A percentile compares a stretch with the other conserved stretches of the same genome.
Conservation (phyloP, 2,113 vertebrate genomes). For the Corydoras sp. region DNA sequence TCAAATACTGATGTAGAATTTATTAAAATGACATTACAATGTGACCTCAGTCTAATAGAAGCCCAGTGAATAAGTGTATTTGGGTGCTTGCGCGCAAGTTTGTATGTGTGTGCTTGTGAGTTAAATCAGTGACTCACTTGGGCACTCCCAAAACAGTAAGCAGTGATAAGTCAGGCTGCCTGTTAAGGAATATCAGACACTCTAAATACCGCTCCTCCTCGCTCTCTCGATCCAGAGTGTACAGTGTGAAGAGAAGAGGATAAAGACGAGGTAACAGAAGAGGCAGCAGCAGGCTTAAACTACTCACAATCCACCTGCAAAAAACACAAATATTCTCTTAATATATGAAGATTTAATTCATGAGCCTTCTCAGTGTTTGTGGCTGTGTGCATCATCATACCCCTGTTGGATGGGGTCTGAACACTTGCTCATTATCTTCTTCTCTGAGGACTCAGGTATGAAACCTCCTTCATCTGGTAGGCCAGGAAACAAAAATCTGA, state of each 20-base stretch:
- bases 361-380: too few relatives aligned
- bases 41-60: too few relatives aligned
- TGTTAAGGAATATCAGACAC: constrained; percentile 83
- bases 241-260: constrained; percentile 89
- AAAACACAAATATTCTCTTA: too few relatives aligned
- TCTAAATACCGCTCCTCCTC: constrained; percentile 89
- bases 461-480: constrained; percentile 86
- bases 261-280: constrained; percentile 73
- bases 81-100: too few relatives aligned
- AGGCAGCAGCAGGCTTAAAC: too few relatives aligned
- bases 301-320: too few relatives aligned
- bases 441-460: constrained; percentile 66
- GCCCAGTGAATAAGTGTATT: too few relatives aligned
- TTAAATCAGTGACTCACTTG: constrained; percentile 70
- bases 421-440: constrained; percentile 60
- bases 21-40: too few relatives aligned
- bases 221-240: constrained; percentile 83
- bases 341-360: too few relatives aligned
- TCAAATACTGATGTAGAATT: too few relatives aligned
- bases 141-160: constrained; percentile 86
- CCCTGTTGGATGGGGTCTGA: constrained; percentile 71
- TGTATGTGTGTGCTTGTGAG: constrained; percentile 3
- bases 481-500: constrained; percentile 90
- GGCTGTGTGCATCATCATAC: constrained; percentile 48
- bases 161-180: constrained; percentile 82